These are phyloP conservation scores for Pygathrix nemaeus DNA, from an alignment of 2,113 vertebrate genomes.

Conservation along the genomic window DNA sequence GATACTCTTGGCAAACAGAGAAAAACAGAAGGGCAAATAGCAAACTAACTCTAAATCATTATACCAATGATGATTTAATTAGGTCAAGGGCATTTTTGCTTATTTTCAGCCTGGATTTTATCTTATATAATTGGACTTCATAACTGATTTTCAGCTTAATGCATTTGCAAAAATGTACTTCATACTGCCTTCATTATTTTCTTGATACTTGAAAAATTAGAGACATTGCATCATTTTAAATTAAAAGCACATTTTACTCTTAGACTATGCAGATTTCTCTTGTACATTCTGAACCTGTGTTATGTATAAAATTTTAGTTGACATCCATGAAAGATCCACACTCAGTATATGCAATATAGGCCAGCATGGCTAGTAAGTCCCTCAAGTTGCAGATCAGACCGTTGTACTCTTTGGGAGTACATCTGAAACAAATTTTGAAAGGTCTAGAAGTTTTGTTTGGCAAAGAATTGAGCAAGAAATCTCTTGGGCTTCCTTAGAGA, in stretches of 20 bases:
- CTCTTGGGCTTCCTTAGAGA: slow-evolving; percentile 40
- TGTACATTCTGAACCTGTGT: not conserved
- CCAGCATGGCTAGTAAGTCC: not conserved
- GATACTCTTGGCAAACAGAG: not conserved
- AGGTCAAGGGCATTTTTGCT: slow-evolving; percentile 52
- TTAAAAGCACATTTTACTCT: not conserved
- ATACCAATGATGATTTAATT: not conserved
- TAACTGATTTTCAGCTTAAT: slow-evolving; percentile 25
- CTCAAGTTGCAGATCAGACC: not conserved
- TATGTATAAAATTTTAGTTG: not conserved
- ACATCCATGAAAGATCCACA: not conserved
- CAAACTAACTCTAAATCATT: slow-evolving; percentile 24
- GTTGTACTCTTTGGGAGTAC: not conserved
- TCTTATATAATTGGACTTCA: slow-evolving; percentile 36
- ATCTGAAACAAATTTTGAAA: slow-evolving; percentile 50
- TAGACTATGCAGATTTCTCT: not conserved
- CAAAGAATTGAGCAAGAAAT: slow-evolving; percentile 48
- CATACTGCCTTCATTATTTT: slow-evolving; percentile 41
- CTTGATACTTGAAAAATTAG: slow-evolving; percentile 56
- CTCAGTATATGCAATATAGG: not conserved
- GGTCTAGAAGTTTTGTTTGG: slow-evolving; percentile 41
- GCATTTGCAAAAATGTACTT: slow-evolving; percentile 40
- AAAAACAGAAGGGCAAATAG: slow-evolving; percentile 1
- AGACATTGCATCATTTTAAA: not conserved
- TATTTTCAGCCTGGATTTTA: not conserved